phyloP scores from a whole-genome alignment of 2,113 vertebrate genomes.

The Ellobius talpinus region DNA sequence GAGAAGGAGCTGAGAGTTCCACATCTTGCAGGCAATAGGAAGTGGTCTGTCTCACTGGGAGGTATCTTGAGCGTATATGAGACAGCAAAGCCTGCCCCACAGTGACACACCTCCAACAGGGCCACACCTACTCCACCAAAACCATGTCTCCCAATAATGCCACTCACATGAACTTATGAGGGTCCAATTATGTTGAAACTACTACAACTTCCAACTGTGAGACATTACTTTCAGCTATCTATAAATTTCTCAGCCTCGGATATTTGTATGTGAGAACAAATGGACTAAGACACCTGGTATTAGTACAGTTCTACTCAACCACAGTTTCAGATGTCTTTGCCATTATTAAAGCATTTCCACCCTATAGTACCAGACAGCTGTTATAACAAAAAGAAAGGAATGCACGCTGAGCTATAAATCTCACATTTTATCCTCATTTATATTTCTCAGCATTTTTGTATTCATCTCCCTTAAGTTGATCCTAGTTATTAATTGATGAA shows the following conservation, averaged over 20 bases:
- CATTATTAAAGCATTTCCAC: neutral
- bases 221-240: neutral
- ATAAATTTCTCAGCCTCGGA: neutral
- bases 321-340: neutral
- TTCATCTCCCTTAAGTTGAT: neutral
- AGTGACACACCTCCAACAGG: neutral
- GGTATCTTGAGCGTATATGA: neutral
- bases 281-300: neutral
- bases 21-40: neutral
- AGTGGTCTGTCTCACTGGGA: neutral
- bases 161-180: neutral
- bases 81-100: neutral
- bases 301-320: neutral
- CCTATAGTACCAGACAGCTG: neutral
- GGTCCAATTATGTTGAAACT: neutral
- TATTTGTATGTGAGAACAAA: neutral
- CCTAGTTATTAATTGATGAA: neutral
- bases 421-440: neutral
- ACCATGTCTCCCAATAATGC: neutral
- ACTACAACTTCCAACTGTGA: neutral
- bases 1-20: neutral
- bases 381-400: slow-evolving; percentile 4
- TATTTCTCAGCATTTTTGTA: neutral
- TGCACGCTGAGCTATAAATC: neutral
- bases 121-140: neutral